Conservation (phyloP, 2,888 invertebrate species). For the Dasypolia templi region DNA sequence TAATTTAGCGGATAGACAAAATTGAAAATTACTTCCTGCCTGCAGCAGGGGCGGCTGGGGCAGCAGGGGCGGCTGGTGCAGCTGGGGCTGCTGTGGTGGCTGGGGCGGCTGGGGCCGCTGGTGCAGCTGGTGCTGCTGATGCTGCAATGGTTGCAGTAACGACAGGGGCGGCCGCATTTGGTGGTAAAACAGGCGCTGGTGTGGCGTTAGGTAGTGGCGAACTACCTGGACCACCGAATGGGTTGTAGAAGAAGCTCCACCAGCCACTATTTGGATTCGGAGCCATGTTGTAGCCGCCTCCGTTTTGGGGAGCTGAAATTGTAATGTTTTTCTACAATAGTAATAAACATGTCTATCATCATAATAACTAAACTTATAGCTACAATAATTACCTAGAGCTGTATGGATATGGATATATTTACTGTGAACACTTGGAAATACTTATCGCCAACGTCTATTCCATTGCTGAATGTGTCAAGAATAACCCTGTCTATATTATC, state of each 20-base stretch:
- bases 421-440: not conserved
- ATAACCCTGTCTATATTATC: not conserved
- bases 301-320: conserved; percentile 75
- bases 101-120: conserved; percentile 57
- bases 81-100: conserved; percentile 57
- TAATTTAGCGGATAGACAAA: conserved; percentile 7
- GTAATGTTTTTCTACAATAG: not conserved
- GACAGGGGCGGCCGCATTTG: conserved; percentile 16
- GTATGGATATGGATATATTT: not conserved
- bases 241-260: conserved; percentile 62
- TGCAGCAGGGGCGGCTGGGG: conserved; percentile 52
- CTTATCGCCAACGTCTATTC: too few relatives aligned
- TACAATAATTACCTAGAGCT: not conserved
- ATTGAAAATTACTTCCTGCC: conserved; percentile 33
- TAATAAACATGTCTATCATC: not conserved
- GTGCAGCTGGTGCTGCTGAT: conserved; percentile 46
- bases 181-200: conserved; percentile 22
- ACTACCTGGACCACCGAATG: conserved; percentile 1
- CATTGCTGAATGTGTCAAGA: not conserved
- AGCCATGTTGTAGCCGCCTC: conserved; percentile 72
- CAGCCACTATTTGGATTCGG: conserved; percentile 9
- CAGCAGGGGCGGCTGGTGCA: conserved; percentile 25
- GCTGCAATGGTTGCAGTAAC: conserved; percentile 48
- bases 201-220: conserved; percentile 22
- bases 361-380: not conserved